phyloP scores from a whole-genome alignment of 2,888 invertebrate species.

The Heterodera filipjevi region DNA sequence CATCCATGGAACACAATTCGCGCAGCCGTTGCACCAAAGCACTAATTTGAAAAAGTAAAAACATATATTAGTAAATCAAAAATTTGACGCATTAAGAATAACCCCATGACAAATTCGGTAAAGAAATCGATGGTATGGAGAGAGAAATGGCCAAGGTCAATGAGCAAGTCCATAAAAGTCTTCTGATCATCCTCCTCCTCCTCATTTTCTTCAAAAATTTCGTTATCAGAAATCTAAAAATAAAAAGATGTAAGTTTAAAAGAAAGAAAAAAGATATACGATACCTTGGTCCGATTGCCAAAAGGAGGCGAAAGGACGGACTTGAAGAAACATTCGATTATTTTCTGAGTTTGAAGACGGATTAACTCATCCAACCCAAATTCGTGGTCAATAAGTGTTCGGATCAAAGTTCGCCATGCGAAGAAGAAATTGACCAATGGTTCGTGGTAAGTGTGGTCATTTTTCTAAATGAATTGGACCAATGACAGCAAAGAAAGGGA shows the following conservation, averaged over 20 bases:
- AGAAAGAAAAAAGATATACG: not conserved
- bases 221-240: conserved; percentile 28
- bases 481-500: not conserved
- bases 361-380: conserved; percentile 48
- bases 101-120: conserved; percentile 47
- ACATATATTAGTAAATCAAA: conserved; percentile 13
- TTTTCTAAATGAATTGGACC: conserved; percentile 23
- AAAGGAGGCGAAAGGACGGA: conserved; percentile 82
- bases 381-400: conserved; percentile 47
- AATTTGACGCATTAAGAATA: not conserved
- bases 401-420: conserved; percentile 74
- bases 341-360: conserved; percentile 31
- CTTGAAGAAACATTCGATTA: conserved; percentile 73
- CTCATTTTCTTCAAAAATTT: conserved; percentile 56
- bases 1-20: not conserved
- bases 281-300: conserved; percentile 70
- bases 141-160: conserved; percentile 64
- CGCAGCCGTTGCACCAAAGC: conserved; percentile 16
- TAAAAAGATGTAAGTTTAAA: not conserved
- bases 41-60: no score
- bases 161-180: conserved; percentile 66
- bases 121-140: conserved; percentile 45
- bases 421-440: conserved; percentile 76
- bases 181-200: conserved; percentile 65
- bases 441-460: conserved; percentile 70